A percentile compares a stretch with the other conserved stretches of the same genome.
Conservation (phyloP, 2,888 invertebrate genomes). For the Drosophila koepferae region DNA sequence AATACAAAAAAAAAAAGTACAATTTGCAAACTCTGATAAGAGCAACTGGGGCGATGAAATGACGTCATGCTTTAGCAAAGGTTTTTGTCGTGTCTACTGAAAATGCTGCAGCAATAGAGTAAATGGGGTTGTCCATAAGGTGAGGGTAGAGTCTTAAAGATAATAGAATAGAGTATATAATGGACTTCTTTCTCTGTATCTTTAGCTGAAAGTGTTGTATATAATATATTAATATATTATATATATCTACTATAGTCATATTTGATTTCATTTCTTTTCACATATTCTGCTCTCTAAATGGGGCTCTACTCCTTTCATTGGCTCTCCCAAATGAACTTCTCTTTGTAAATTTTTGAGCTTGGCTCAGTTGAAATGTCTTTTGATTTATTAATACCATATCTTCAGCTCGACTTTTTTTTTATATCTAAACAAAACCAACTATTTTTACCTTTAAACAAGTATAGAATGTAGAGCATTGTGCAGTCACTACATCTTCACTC, state of each 20-base stretch:
- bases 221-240: not conserved
- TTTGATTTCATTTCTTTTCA: not conserved
- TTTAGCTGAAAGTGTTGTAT: not conserved
- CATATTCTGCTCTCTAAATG: not conserved
- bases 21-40: slow-evolving; percentile 40
- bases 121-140: not conserved
- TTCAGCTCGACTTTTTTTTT: not conserved
- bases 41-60: slow-evolving; percentile 16
- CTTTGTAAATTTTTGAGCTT: not conserved
- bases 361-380: not conserved
- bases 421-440: too few species aligned
- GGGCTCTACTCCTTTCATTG: too few species aligned
- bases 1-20: slow-evolving; percentile 10
- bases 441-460: not conserved
- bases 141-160: not conserved
- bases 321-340: not conserved
- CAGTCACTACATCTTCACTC: not conserved
- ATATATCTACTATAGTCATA: not conserved
- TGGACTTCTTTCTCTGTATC: not conserved
- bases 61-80: slow-evolving; percentile 32
- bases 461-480: not conserved
- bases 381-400: not conserved
- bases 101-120: not conserved
- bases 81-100: not conserved
- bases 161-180: not conserved